phyloP scores from a whole-genome alignment of 2,888 invertebrate genomes.

The Agrenia bidenticulata region DNA sequence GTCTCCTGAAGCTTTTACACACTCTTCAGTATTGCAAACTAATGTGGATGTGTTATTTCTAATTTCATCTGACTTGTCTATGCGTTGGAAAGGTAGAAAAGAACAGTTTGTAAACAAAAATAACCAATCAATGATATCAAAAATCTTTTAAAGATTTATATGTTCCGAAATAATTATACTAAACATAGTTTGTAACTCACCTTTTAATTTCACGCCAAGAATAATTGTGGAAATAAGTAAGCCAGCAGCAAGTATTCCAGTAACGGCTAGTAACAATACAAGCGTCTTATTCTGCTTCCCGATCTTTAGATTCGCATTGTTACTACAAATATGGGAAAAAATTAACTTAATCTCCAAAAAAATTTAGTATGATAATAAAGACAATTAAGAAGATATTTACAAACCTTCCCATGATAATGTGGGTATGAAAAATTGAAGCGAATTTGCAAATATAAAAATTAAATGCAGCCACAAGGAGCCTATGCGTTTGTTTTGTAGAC shows the following conservation, averaged over 20 bases:
- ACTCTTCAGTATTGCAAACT: constrained; percentile 39
- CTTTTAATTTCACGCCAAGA: constrained; percentile 35
- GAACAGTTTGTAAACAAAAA: constrained; percentile 1
- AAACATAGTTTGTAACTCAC: too few species aligned
- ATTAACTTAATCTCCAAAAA: too few species aligned
- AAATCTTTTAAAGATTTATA: background rate
- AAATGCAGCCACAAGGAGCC: too few species aligned
- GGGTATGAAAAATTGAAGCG: too few species aligned
- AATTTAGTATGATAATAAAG: too few species aligned
- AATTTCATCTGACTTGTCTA: constrained; percentile 33
- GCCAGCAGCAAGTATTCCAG: constrained; percentile 26
- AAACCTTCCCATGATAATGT: background rate
- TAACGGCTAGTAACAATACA: constrained; percentile 29
- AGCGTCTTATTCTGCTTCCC: constrained; percentile 31
- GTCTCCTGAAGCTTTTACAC: constrained; percentile 52
- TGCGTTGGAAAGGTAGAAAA: background rate
- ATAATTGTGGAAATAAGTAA: constrained; percentile 30
- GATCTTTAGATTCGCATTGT: constrained; percentile 1
- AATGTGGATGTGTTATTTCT: constrained; percentile 4
- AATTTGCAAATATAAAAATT: too few species aligned
- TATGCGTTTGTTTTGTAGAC: too few species aligned
- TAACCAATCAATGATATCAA: background rate
- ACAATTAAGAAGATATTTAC: too few species aligned
- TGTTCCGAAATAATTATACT: too few species aligned
- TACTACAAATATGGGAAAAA: too few species aligned